phyloP scores from a whole-genome alignment of 2,113 vertebrate genomes.

The Rhinoderma darwinii region DNA sequence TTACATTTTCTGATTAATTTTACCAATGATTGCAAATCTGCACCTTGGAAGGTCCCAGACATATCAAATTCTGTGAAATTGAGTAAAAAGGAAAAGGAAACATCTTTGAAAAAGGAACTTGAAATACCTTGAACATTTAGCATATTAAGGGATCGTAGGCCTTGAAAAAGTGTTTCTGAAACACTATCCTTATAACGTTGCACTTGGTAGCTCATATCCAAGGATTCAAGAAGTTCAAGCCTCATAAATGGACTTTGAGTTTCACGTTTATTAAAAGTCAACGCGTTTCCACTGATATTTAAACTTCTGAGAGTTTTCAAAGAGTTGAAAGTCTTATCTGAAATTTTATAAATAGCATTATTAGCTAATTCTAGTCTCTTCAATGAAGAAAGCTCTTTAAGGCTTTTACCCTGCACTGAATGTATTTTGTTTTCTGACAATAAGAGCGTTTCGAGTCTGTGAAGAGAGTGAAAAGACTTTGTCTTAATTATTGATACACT shows the following conservation, averaged over 20 bases:
- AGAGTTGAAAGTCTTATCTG: conserved; percentile 6
- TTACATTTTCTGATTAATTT: conserved; percentile 50
- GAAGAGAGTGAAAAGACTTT: conserved; percentile 30
- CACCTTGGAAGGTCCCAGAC: conserved; percentile 9
- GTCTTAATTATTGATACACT: conserved; percentile 44
- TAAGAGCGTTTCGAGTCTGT: conserved; percentile 42
- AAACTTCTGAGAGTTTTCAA: conserved; percentile 52
- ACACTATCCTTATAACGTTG: neutral
- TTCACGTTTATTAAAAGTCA: conserved; percentile 47
- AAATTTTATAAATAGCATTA: conserved; percentile 59
- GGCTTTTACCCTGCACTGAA: conserved; percentile 22
- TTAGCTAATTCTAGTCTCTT: conserved; percentile 47
- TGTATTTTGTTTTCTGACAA: conserved; percentile 59
- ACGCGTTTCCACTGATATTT: conserved; percentile 55
- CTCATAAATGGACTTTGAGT: conserved; percentile 52
- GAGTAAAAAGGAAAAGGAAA: conserved; percentile 49
- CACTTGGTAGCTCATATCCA: conserved; percentile 59
- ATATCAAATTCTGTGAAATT: conserved; percentile 57
- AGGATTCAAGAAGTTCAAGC: conserved; percentile 23
- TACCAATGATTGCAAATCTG: neutral
- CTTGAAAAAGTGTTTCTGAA: conserved; percentile 56
- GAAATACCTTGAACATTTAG: conserved; percentile 59
- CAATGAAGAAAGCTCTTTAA: conserved; percentile 49
- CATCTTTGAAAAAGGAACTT: conserved; percentile 26
- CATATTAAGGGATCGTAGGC: conserved; percentile 45